These are phyloP conservation scores for Fulmarus glacialis DNA, from an alignment of 2,113 vertebrate species.

Conservation along the genomic window DNA sequence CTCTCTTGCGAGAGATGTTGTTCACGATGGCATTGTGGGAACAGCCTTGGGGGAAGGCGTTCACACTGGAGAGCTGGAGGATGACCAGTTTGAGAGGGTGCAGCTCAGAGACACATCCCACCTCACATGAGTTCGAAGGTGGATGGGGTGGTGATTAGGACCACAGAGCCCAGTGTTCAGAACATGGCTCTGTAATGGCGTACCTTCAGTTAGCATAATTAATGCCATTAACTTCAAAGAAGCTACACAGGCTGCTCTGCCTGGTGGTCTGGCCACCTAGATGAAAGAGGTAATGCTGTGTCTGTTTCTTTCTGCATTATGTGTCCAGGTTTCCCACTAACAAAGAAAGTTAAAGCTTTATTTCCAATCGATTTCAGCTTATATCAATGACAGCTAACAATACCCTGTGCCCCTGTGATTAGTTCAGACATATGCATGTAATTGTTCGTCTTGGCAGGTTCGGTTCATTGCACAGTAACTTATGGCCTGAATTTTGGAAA, in stretches of 20 bases:
- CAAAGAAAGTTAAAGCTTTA: not conserved
- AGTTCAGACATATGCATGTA: not conserved
- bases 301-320: not conserved
- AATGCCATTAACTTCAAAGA: not conserved
- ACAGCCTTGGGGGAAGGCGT: not conserved
- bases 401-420: not conserved
- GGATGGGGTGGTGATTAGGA: not conserved
- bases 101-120: not conserved
- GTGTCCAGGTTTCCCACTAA: not conserved
- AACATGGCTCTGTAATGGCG: not conserved
- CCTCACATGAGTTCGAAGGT: rapidly evolving
- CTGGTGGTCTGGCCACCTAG: not conserved
- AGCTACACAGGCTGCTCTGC: not conserved
- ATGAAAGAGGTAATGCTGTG: not conserved
- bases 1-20: not conserved
- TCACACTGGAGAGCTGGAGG: not conserved
- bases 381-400: not conserved
- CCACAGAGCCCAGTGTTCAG: not conserved
- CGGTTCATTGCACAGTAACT: not conserved
- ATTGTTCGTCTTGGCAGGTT: not conserved
- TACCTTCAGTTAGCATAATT: not conserved
- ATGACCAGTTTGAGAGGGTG: not conserved
- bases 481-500: not conserved
- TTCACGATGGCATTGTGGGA: not conserved
- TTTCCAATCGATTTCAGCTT: not conserved